Percentiles rank a stretch among this genome's conserved stretches.
phyloP scores from a whole-genome alignment of 2,797 vertebrate species.

The Hylomyscus alleni region DNA sequence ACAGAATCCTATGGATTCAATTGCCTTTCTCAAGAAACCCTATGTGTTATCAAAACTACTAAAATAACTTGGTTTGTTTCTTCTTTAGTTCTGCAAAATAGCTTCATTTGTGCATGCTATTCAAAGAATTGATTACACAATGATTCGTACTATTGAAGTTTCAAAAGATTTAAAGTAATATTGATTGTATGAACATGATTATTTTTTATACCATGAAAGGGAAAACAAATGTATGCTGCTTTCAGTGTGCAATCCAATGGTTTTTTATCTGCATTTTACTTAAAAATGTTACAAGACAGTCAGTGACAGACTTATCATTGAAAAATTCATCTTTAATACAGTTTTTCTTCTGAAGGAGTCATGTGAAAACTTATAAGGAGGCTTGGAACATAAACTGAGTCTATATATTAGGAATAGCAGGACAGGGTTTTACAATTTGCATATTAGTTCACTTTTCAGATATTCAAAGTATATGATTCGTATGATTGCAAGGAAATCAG shows the following conservation, averaged over 20 bases:
- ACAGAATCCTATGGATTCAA: neutral
- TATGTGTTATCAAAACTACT: neutral
- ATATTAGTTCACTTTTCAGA: neutral
- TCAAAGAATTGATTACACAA: conserved; percentile 1
- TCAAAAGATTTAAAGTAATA: conserved; percentile 20
- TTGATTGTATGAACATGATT: neutral
- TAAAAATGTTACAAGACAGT: conserved; percentile 28
- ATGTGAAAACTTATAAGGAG: neutral
- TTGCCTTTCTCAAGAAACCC: neutral
- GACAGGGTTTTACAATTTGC: neutral
- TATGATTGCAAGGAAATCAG: neutral
- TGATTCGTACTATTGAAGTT: neutral
- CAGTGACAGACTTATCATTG: neutral
- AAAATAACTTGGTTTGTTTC: neutral
- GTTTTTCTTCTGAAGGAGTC: neutral
- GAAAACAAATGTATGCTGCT: neutral
- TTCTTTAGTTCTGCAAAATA: neutral
- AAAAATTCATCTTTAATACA: neutral
- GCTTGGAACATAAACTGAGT: neutral
- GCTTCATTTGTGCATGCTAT: conserved; percentile 36
- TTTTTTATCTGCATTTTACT: conserved; percentile 40
- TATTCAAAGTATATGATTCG: neutral
- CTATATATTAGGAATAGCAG: neutral
- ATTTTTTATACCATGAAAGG: conserved; percentile 20
- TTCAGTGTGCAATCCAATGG: neutral